A percentile compares a stretch with the other conserved stretches of the same genome.
Evolutionary conservation across 2,888 invertebrate species (phyloP).

Genomic region (Hedya salicella): DNA sequence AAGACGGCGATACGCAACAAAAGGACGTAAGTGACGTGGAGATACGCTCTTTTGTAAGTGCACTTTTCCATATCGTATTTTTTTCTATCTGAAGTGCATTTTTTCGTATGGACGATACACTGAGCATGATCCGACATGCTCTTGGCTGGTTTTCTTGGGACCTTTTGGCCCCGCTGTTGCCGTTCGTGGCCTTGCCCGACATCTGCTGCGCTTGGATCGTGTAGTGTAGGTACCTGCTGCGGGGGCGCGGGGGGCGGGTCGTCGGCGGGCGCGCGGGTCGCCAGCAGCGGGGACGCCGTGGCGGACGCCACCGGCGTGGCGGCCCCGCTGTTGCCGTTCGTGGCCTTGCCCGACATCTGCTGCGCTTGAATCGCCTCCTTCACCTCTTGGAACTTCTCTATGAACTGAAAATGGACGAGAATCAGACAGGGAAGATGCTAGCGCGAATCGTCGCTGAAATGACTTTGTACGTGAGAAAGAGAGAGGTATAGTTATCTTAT

Average conservation of each 20-base stretch:
- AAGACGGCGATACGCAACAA: no score
- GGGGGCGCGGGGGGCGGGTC: slow-evolving; percentile 65
- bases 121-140: no score
- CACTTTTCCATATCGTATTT: no score
- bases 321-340: slow-evolving; percentile 86
- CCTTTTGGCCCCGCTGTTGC: slow-evolving; percentile 87
- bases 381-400: slow-evolving; percentile 99
- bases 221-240: slow-evolving; percentile 45
- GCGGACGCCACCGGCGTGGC: slow-evolving; percentile 95
- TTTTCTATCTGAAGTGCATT: no score
- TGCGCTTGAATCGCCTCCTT: slow-evolving; percentile 94
- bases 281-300: slow-evolving; percentile 93
- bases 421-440: no score
- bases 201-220: slow-evolving; percentile 60
- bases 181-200: slow-evolving; percentile 63
- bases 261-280: slow-evolving; percentile 79
- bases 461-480: no score
- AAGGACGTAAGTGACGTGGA: no score
- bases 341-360: slow-evolving; percentile 60
- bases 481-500: no score
- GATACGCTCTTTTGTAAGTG: no score
- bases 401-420: slow-evolving; percentile 87
- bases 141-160: no score
- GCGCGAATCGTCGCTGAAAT: no score
- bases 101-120: no score